These are phyloP conservation scores for Myotis daubentonii DNA, from an alignment of 2,797 vertebrate species.

Conservation along the genomic window DNA sequence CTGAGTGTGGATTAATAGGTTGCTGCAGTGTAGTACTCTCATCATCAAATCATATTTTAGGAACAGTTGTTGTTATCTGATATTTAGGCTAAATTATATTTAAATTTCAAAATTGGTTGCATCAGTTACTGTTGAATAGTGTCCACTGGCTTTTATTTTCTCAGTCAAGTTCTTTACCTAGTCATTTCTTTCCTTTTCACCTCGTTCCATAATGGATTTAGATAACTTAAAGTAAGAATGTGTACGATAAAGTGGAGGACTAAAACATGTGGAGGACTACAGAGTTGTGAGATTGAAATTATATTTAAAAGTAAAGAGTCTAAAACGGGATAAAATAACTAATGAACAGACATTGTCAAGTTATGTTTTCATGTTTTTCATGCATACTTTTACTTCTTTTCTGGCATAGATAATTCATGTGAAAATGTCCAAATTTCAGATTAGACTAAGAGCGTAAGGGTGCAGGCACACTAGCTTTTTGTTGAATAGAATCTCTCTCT, in stretches of 20 bases:
- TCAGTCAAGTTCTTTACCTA: not conserved
- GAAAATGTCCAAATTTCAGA: not conserved
- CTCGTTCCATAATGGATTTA: not conserved
- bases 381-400: not conserved
- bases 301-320: not conserved
- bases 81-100: not conserved
- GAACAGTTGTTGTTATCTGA: not conserved
- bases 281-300: not conserved
- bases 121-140: not conserved
- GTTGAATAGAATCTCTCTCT: not conserved
- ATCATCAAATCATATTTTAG: constrained; percentile 21
- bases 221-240: not conserved
- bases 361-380: not conserved
- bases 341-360: not conserved
- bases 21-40: not conserved
- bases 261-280: not conserved
- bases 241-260: not conserved
- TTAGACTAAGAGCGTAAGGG: not conserved
- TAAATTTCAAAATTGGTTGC: not conserved
- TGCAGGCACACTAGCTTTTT: not conserved
- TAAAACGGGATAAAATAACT: not conserved
- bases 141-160: not conserved
- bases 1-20: not conserved
- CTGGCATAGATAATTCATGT: not conserved
- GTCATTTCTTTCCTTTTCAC: not conserved